Base-by-base conservation (phyloP, 2,113 vertebrate genomes). In the Hyperopisus bebe region DNA sequence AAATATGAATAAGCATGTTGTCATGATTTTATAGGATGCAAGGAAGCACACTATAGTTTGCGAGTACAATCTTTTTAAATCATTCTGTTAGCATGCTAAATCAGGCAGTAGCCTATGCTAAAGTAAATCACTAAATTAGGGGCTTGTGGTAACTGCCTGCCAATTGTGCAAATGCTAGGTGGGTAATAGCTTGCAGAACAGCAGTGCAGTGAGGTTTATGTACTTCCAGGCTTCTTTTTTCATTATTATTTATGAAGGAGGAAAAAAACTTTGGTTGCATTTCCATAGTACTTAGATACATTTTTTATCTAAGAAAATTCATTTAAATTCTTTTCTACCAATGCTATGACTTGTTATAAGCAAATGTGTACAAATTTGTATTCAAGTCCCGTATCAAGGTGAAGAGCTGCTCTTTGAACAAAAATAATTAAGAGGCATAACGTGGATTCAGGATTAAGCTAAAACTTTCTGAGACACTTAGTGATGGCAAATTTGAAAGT, bases 381-480 rank as follows among this genome's bases (percentile, higher is more conserved):
- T 50, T 48, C 44, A 48, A 50, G 21, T 50, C 83, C 42, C 9
- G 19, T 46, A 85, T 47, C 10, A 50, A 31, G 47, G n/a, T 86
- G 9, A 24, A 47, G 83, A 85, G 47, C 13, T 48, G 8, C 46
- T 86, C 83, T 86, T 86, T 80, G 74, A 80, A 39, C 31, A 80
- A 42, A 80, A 86, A 86, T 48, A 86, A 48, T 86, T n/a, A 86
- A 86, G 47, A 27, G 7, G 83, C 44, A 48, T 47, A 47, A 27
- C 11, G 24, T 86, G 83, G 19, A n/a, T 24, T 86, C 13, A 27
- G 83, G 83, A 48, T n/a, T 86, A 47, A 17, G 44, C 19, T 86
- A 50, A 85, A 85, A 85, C 42, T 47, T 85, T 46, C 82, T n/a
- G 74, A 85, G 44, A 85, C 82, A 85, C 39, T 27, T 47, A 48